phyloP scores from a whole-genome alignment of 1,140 invertebrate genomes.

The Temnothorax longispinosus region DNA sequence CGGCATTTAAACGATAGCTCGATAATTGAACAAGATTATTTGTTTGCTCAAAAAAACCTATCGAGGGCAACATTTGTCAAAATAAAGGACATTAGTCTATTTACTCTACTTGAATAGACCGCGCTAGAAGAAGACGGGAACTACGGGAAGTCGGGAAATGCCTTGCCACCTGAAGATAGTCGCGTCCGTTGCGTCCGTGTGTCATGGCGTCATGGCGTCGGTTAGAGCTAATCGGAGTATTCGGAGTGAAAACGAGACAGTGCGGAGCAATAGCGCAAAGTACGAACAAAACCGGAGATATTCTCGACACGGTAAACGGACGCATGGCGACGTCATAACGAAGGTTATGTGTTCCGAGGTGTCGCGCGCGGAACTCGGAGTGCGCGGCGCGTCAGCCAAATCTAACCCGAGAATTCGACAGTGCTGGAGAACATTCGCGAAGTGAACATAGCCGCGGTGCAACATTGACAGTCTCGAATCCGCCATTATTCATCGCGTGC shows the following conservation, averaged over 20 bases:
- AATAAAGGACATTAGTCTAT: background rate
- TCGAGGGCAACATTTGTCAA: background rate
- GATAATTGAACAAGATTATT: background rate
- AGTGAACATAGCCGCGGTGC: too few relatives aligned
- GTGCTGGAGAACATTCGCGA: too few relatives aligned
- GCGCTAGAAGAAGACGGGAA: background rate
- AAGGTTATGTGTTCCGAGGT: background rate
- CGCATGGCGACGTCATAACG: background rate
- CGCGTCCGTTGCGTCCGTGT: too few relatives aligned
- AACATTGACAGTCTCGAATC: too few relatives aligned
- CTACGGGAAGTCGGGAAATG: too few relatives aligned
- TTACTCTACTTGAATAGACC: background rate
- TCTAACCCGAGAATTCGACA: too few relatives aligned
- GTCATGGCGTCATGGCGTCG: background rate
- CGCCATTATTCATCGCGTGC: too few relatives aligned
- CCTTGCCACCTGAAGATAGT: too few relatives aligned
- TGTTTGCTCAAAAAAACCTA: background rate
- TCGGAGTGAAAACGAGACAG: background rate
- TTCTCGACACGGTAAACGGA: background rate
- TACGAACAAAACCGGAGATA: too few relatives aligned
- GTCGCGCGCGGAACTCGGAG: background rate
- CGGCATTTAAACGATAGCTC: background rate
- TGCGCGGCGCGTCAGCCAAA: too few relatives aligned
- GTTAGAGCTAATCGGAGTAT: background rate
- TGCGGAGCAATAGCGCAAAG: background rate